phyloP scores from a whole-genome alignment of 92 coral and sea anemone species.

The Diadumene lineata region DNA sequence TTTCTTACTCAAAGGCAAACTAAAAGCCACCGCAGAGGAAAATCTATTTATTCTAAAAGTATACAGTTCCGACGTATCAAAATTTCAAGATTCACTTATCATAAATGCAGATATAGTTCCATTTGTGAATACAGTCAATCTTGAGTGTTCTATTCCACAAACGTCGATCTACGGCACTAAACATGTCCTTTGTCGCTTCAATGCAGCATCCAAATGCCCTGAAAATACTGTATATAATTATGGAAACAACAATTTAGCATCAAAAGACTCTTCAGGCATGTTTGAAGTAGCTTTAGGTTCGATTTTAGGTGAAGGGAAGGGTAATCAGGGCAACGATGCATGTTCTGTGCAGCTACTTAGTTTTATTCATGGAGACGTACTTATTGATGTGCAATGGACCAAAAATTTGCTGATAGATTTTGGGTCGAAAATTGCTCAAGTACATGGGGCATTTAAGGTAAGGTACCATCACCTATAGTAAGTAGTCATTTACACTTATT shows the following conservation, averaged over 20 bases:
- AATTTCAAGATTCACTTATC: neutral
- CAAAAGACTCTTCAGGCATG: neutral
- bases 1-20: constrained; percentile 15
- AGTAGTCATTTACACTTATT: too few species aligned
- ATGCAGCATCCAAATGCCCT: neutral
- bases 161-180: constrained; percentile 3
- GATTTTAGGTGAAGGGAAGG: too few species aligned
- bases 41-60: constrained; percentile 6
- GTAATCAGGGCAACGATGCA: neutral
- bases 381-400: constrained; percentile 14
- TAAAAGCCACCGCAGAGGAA: neutral
- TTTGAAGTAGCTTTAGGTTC: neutral
- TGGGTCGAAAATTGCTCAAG: constrained; percentile 1
- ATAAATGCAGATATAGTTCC: neutral
- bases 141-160: constrained; percentile 18
- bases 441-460: constrained; percentile 17
- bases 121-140: neutral
- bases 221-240: neutral
- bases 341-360: neutral
- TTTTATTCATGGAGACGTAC: constrained; percentile 1
- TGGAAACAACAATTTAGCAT: neutral
- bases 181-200: neutral
- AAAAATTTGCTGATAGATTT: constrained; percentile 6
- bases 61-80: neutral
- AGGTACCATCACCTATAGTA: too few species aligned